Evolutionary conservation across 2,888 invertebrate species (phyloP), one percentile per base, ranked within the genome.

Genomic region (Erebia palarica): DNA sequence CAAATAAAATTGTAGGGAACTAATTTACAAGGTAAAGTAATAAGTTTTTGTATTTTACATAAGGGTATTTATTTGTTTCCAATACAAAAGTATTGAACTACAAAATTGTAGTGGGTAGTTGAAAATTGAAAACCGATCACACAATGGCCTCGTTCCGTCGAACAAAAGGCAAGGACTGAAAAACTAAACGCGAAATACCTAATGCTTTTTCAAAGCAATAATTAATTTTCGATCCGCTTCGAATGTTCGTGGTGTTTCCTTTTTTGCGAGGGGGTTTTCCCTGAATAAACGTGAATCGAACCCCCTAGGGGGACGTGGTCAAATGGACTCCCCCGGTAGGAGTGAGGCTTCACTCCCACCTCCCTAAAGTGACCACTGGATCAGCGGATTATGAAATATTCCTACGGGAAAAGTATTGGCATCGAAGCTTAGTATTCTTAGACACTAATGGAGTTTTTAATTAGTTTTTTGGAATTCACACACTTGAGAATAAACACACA

Each of bases 181-280:
- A 84, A 81, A 84, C 82, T 84, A 83, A 80, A 80, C 73, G 74
- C 66, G 64, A 68, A 72, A 68, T 70, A 70, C 36, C 55, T 69
- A 70, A 72, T 65, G 75, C 77, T 76, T 77, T 81, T 85, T 81
- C 79, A 79, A 82, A 84, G 82, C 85, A 82, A 84, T 89, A 90
- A 90, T 91, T 91, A 91, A 90, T 89, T 89, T 90, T 88, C 88
- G 85, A 89, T 89, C 88, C 87, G 82, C 85, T 82, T 83, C 85
- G 86, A 85, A 84, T 84, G 85, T 78, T 82, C 81, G 79, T 81
- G 79, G 84, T 82, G 80, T 85, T 86, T 89, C 88, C 66, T 73
- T 89, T 89, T 88, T 88, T 73, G 69, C 69, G 68, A 75, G 70
- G 79, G 70, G 78, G 81, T 85, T 88, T 88, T 88, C 86, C 80